phyloP scores from a whole-genome alignment of 1,140 invertebrate species.

The Pissodes strobi region DNA sequence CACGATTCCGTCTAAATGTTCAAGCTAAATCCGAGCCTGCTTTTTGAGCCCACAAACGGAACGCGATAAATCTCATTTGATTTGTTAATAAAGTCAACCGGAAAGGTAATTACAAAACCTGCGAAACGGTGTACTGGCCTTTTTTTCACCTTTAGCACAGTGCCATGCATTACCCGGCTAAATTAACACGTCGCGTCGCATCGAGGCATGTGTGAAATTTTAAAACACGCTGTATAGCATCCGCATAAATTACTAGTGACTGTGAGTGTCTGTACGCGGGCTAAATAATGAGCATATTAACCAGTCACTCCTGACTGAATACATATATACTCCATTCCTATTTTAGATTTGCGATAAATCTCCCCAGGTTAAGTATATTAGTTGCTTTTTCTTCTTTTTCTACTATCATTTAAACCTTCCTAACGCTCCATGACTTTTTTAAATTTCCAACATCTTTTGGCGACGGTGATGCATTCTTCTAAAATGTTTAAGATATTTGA shows the following conservation, averaged over 20 bases:
- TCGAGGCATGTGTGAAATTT: constrained; percentile 30
- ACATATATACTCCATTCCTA: too few species aligned
- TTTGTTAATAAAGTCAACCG: constrained; percentile 28
- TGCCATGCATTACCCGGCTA: constrained; percentile 19
- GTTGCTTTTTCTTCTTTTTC: too few species aligned
- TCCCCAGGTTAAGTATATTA: too few species aligned
- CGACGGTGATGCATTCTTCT: too few species aligned
- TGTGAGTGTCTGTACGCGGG: not conserved
- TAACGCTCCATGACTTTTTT: too few species aligned
- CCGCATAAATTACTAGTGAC: constrained; percentile 15
- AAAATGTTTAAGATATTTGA: too few species aligned
- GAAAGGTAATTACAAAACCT: constrained; percentile 28
- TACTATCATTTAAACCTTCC: too few species aligned
- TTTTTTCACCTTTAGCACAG: constrained; percentile 7
- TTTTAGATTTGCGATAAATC: too few species aligned
- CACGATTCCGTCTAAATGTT: too few species aligned
- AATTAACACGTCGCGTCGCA: constrained; percentile 25
- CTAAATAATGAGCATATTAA: constrained; percentile 22
- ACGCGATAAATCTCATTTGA: constrained; percentile 22
- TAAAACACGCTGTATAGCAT: constrained; percentile 27
- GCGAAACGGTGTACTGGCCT: constrained; percentile 12
- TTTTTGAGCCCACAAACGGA: too few species aligned
- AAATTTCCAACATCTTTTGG: too few species aligned
- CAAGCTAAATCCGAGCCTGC: too few species aligned
- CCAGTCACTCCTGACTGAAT: not conserved